Evolutionary conservation across 2,113 vertebrate genomes (phyloP), one percentile per base, ranked within the genome.

Genomic region (Labeo rohita): DNA sequence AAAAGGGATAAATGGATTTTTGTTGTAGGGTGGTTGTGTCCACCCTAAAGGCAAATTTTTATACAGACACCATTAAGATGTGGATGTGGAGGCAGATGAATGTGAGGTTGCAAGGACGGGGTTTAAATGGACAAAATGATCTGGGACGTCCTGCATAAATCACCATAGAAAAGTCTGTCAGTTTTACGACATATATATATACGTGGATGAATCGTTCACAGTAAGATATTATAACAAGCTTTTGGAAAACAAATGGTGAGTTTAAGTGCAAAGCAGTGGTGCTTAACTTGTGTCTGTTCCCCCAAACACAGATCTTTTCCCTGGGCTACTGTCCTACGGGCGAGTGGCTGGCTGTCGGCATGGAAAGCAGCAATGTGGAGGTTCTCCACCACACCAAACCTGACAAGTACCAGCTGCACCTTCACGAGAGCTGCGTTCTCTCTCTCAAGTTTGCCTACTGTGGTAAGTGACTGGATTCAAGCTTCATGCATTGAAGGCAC

Each of bases 351-450:
- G 97, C 98, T 0, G 97, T 99, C 90, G 98, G 98, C 54, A 97
- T 99, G 97, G 98, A 98, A 93, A 99, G 98, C 95, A 99, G 97
- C 94, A 99, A 99, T 0, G 98, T 99, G 91, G 97, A 99, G 74
- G 96, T 99, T 9, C 94, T 99, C 76, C 97, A 99, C 92, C 96
- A 97, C 93, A 98, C 96, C 15, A 98, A 98, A 61, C 97, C 97
- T 0, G 98, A 98, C 94, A 99, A 98, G 82, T 99, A 99, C 92
- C 98, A 99, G 95, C 97, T 99, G 63, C 98, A 98, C 92, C 95
- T 99, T 79, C 98, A 99, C 0, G 98, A 99, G 95, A 99, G 98
- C 96, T 99, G 98, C 0, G 98, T 99, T 89, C 97, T 99, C 13
- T 99, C 98, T 28, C 97, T 99, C 86, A 98, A 98, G 89, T 99